phyloP scores from a whole-genome alignment of 2,888 invertebrate species.

The Orchestes rusci region DNA sequence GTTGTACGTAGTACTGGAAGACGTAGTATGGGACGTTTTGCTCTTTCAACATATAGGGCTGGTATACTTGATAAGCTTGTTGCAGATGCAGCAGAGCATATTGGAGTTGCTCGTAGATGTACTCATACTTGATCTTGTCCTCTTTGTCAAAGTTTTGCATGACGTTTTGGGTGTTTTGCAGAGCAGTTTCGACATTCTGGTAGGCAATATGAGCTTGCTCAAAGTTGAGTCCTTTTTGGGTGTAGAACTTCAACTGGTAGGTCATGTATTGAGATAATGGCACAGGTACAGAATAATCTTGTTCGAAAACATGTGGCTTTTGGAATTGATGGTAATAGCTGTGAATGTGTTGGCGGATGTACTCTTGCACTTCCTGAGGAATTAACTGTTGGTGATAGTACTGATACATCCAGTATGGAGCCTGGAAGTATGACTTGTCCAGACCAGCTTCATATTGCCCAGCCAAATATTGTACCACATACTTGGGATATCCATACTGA shows the following conservation, averaged over 20 bases:
- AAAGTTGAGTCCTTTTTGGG: constrained; percentile 2
- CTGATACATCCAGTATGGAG: constrained; percentile 15
- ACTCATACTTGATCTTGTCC: constrained; percentile 8
- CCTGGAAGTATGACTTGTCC: constrained; percentile 10
- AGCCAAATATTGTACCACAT: constrained; percentile 11
- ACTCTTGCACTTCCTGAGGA: constrained; percentile 11
- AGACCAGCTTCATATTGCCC: constrained; percentile 13
- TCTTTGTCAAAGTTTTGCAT: constrained; percentile 8
- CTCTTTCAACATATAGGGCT: constrained; percentile 7
- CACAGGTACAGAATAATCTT: constrained; percentile 7
- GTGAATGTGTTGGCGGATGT: constrained; percentile 9
- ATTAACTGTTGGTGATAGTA: constrained; percentile 11
- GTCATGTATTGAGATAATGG: constrained; percentile 12
- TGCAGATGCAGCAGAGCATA: constrained; percentile 10
- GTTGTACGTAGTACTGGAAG: constrained; percentile 10
- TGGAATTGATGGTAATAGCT: constrained; percentile 11
- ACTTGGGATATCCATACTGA: constrained; percentile 10
- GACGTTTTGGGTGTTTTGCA: constrained; percentile 11
- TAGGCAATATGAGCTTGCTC: constrained; percentile 2
- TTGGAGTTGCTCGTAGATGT: constrained; percentile 13
- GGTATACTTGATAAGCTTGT: constrained; percentile 7
- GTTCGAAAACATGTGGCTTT: constrained; percentile 6
- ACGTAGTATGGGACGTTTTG: constrained; percentile 16
- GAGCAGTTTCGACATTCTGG: constrained; percentile 9
- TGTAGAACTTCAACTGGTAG: constrained; percentile 8